Evolutionary conservation across 2,113 vertebrate genomes (phyloP).

Genomic region (Esox niger): DNA sequence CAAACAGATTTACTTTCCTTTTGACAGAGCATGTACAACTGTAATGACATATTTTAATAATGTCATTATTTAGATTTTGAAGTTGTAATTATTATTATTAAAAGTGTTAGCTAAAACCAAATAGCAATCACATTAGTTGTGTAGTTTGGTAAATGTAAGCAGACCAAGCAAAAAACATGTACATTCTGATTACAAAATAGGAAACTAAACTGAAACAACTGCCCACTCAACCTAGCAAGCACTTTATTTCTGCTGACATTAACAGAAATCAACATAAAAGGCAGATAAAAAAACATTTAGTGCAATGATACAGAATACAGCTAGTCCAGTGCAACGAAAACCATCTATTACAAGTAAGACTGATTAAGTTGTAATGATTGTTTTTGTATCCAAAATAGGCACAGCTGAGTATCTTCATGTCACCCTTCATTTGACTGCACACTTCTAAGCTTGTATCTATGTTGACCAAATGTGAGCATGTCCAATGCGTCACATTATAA

Average conservation of each 20-base stretch:
- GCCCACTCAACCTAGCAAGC: conserved; percentile 7
- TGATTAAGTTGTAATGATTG: neutral
- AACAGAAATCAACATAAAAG: conserved; percentile 16
- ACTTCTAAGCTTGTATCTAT: neutral
- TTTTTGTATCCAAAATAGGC: conserved; percentile 6
- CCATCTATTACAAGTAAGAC: conserved; percentile 4
- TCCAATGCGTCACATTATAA: neutral
- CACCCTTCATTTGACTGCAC: neutral
- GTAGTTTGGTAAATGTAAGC: too few species aligned
- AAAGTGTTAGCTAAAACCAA: too few species aligned
- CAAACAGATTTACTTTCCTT: too few species aligned
- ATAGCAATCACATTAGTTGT: too few species aligned
- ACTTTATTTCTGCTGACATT: conserved; percentile 3
- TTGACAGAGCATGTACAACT: too few species aligned
- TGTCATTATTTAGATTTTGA: too few species aligned
- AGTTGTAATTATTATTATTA: too few species aligned
- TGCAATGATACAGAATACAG: conserved; percentile 24
- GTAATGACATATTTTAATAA: too few species aligned
- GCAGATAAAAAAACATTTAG: conserved; percentile 23
- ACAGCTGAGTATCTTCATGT: conserved; percentile 15
- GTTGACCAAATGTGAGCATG: neutral
- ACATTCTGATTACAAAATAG: too few species aligned
- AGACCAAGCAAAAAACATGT: too few species aligned
- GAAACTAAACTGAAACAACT: neutral
- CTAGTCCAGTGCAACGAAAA: conserved; percentile 39